Evolutionary conservation across 2,797 vertebrate species (phyloP), one percentile per base, ranked within the genome.

Genomic region (Gymnodraco acuticeps): DNA sequence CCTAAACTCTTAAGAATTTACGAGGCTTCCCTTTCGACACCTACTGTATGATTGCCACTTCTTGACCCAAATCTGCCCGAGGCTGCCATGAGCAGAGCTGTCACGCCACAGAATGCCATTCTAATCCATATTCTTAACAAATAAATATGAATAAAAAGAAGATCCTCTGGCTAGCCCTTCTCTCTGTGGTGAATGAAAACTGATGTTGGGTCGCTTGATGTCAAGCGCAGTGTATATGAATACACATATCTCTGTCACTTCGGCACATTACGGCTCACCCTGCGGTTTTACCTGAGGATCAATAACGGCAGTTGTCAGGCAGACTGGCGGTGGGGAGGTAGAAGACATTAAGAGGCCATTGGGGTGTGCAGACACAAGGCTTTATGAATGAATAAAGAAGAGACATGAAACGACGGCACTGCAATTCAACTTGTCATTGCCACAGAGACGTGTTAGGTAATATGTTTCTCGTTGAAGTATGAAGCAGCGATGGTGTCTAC

Each of bases 41-140:
- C 2, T 41, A n/a, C n/a, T n/a, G n/a, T n/a, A 77, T 42, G 33
- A 65, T 91, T 85, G 81, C 77, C 84, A 75, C 81, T 46, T 79
- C 84, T 88, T 91, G 89, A 89, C 91, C 85, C 75, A 77, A 83
- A 90, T 89, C 83, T 85, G 84, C 87, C 87, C 14, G 64, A 71
- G 79, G 84, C 77, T 66, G 55, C 77, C 62, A 47, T 0, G 43
- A 83, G 83, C 58, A 10, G 61, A 62, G 59, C 78, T 52, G 64
- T 75, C 72, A 71, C 10, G 1, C 66, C 69, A 69, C 73, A 27
- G n/a, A 52, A 52, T 19, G 66, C 50, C 72, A 65, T 51, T 80
- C 53, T 41, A 72, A 82, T 72, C 69, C 63, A 60, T 77, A 54
- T 63, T 4, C 33, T 9, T 38, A 38, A 38, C 8, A 38, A 38